Evolutionary conservation across 2,797 vertebrate species (phyloP), one percentile per base, ranked within the genome.

Genomic region (Tamandua tetradactyla): DNA sequence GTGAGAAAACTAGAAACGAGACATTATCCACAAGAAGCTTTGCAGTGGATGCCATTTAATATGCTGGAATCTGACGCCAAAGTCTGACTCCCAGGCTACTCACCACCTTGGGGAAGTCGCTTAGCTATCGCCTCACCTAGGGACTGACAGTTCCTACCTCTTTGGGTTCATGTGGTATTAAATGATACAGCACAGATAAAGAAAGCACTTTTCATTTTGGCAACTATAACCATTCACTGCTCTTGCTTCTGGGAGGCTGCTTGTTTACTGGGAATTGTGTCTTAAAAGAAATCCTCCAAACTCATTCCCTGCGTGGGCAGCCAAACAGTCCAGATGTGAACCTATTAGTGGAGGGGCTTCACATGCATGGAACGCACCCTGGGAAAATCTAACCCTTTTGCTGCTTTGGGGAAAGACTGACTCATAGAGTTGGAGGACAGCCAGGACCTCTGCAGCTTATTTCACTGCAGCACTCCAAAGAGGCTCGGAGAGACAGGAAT

Each of bases 101-200:
- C 22, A n/a, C 11, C 5, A 2, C 30, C 40, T 35, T 27, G 47
- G 18, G 17, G 37, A 47, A 72, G 40, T 44, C 68, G 3, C 17
- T 20, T 32, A 69, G 37, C 62, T 76, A 1, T 69, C 75, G 40
- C 55, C 23, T 76, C 57, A 23, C 35, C 22, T 1, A 11, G 47
- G 18, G 35, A 30, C 27, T 27, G 59, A 13, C 25, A n/a, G 59
- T 5, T 40, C 49, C n/a, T 15, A 3, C 37, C 17, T 78, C 55
- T 61, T 47, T 71, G 87, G 55, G 35, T 22, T 86, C 47, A 18
- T 0, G 2, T 1, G 20, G 30, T 49, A 18, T 30, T 30, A 4
- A 66, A n/a, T 22, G 62, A 47, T 4, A 30, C 13, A 18, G 15
- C 11, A 1, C 7, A 0, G 0, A 0, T 4, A n/a, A 7, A 12